Base-by-base conservation (phyloP, 1,140 invertebrate genomes). In the Zeugodacus cucurbitae region DNA sequence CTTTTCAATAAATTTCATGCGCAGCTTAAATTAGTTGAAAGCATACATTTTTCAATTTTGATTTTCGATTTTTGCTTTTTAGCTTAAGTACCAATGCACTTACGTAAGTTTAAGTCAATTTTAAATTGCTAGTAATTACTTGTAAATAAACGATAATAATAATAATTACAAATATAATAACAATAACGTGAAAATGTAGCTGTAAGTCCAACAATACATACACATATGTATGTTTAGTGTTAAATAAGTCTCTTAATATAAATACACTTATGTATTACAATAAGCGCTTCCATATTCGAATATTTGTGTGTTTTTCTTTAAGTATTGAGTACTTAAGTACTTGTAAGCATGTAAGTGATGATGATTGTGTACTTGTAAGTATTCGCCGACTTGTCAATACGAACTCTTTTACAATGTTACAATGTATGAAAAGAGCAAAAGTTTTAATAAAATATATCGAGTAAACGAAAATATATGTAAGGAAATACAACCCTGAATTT, bases 291-390 rank as follows among this genome's bases (percentile, higher is more conserved):
- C 74, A 82, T 82, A 48, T 54, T 82, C 74, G 74, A 29, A 82
- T 82, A 29, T 41, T 20, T 26, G 22, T 48, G 22, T 48, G 41
- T 37, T n/a, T 34, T n/a, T 74, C 70, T 41, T 37, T 74, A 74
- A 74, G 70, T 74, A 82, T 82, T 48, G n/a, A n/a, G n/a, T n/a
- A n/a, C n/a, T n/a, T n/a, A n/a, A n/a, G n/a, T n/a, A 82, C 11
- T 22, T 54, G 41, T 82, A 48, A 48, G 74, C n/a, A 48, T 82
- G 11, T 48, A 48, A 82, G 41, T 74, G 34, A 87, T 87, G 62
- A 41, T n/a, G 34, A 32, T 62, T 90, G 89, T 62, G 87, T 86
- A 41, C 20, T 89, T 88, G 88, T 89, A 41, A 62, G 90, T 32
- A 74, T 74, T 74, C 41, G 17, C 2, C 44, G 44, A 82, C n/a